Evolutionary conservation across 1,140 invertebrate genomes (phyloP), one percentile per base, ranked within the genome.

Genomic region (Lasaia peninsularis): DNA sequence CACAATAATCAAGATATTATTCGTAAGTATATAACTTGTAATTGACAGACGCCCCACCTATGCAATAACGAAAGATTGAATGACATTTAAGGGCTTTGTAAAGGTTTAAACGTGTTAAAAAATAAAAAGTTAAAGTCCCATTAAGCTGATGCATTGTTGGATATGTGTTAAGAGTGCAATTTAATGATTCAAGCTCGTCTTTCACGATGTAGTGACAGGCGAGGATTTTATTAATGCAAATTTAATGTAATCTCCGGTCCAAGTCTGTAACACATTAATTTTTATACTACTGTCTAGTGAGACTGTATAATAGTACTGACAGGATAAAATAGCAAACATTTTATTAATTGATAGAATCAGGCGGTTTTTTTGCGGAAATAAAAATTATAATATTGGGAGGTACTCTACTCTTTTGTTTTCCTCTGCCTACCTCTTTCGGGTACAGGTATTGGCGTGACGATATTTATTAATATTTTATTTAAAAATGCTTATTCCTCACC

Each of bases 121-220:
- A 44, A 14, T 44, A 44, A 44, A 44, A 44, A 44, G 40, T 44
- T 18, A 44, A 44, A 44, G 16, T 48, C 20, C 10, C 40, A 48
- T 20, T 18, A 55, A 12, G 37, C 35, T 14, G 53, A 18, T 40
- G 40, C 20, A 44, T 55, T 16, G 37, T 37, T 55, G 37, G 20
- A 40, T 31, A 40, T 37, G 21, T 54, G 53, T 48, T 48, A 55
- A 37, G 35, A 44, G 21, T 44, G 53, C 53, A 55, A 55, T 55
- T 44, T 44, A 16, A 31, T 32, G 40, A 44, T 44, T 55, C 16
- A 44, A 48, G 21, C 37, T 28, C 5, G 32, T 28, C 50, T 33
- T 48, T 48, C 12, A 9, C 20, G 40, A 48, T 48, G 40, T 48
- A 48, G 40, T 48, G 40, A 48, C 40, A 48, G 20, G 14, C 28